A percentile compares a stretch with the other conserved stretches of the same genome.
These are phyloP conservation scores for Cinclus cinclus DNA, from an alignment of 2,113 vertebrate species.

Conservation along the genomic window DNA sequence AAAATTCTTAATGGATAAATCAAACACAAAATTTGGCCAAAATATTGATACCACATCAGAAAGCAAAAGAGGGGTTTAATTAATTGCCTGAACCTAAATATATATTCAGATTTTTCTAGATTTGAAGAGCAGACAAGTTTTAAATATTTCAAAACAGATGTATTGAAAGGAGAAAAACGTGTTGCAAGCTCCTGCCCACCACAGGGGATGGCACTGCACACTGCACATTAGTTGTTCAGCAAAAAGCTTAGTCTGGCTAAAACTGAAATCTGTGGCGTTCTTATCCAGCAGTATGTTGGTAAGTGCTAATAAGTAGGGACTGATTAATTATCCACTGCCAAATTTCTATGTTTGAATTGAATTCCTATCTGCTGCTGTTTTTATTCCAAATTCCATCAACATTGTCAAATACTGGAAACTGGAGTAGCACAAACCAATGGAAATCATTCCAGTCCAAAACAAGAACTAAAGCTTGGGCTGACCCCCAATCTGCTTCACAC, in stretches of 20 bases:
- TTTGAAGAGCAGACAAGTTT: background rate
- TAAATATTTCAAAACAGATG: background rate
- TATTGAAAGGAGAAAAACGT: background rate
- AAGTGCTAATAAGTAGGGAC: background rate
- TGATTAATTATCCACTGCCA: background rate
- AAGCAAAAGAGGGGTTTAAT: background rate
- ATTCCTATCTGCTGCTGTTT: background rate
- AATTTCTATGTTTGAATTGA: background rate
- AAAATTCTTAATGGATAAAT: background rate
- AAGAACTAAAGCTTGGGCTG: background rate
- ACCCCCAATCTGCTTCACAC: background rate
- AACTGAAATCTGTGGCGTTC: background rate
- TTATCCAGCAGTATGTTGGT: background rate
- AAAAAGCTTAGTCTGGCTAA: background rate
- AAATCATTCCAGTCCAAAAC: background rate
- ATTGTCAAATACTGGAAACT: background rate
- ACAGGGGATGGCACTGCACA: background rate
- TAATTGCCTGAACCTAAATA: background rate
- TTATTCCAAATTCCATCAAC: background rate
- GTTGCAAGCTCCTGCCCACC: background rate
- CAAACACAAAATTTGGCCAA: background rate
- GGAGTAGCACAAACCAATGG: background rate
- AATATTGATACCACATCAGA: background rate
- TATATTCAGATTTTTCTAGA: background rate
- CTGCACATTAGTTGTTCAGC: background rate